These are phyloP conservation scores for Potorous gilbertii DNA, from an alignment of 2,797 vertebrate species.

Conservation along the genomic window DNA sequence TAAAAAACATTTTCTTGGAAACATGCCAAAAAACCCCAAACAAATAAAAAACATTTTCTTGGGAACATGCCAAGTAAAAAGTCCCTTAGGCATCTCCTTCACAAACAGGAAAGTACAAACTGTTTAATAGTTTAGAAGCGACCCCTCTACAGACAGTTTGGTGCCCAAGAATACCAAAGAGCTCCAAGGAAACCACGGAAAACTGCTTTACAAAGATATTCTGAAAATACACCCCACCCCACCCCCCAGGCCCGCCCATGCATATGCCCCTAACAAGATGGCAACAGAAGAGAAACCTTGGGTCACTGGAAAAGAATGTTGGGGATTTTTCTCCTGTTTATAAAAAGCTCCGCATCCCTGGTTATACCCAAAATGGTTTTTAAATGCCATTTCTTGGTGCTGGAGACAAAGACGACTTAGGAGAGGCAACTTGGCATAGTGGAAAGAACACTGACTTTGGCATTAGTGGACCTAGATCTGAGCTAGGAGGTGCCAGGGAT, in stretches of 20 bases:
- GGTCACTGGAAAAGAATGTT: not conserved
- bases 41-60: not conserved
- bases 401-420: not conserved
- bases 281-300: not conserved
- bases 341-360: not conserved
- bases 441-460: not conserved
- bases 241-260: not conserved
- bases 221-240: not conserved
- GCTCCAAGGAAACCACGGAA: not conserved
- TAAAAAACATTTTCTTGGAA: not conserved
- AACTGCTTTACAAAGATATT: not conserved
- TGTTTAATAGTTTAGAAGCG: not conserved
- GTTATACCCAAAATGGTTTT: not conserved
- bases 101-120: not conserved
- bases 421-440: not conserved
- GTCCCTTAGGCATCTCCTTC: not conserved
- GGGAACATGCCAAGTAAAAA: not conserved
- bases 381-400: not conserved
- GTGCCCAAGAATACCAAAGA: not conserved
- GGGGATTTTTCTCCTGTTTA: not conserved
- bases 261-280: not conserved
- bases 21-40: not conserved
- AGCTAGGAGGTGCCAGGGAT: not conserved
- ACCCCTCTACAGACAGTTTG: not conserved
- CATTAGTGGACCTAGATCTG: not conserved